A percentile compares a stretch with the other conserved stretches of the same genome.
These are phyloP conservation scores for Chaenodraco wilsoni DNA, from an alignment of 2,797 vertebrate species.

Conservation along the genomic window DNA sequence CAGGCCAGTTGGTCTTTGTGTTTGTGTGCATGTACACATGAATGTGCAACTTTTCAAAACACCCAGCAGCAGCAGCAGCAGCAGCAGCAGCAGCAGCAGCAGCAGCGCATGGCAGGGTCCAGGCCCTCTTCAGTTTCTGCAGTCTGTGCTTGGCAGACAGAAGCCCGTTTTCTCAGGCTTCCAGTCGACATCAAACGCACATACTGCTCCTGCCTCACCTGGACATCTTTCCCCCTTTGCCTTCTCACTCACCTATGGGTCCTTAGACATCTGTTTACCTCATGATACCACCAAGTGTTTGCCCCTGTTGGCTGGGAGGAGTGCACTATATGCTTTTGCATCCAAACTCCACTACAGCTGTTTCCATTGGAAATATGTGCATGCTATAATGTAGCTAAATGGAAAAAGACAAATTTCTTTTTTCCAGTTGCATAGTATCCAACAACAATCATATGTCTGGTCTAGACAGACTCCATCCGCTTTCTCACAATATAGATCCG, in stretches of 20 bases:
- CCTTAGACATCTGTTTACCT: constrained; percentile 70
- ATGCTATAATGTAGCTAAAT: constrained; percentile 30
- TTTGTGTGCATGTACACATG: constrained; percentile 34
- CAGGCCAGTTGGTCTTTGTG: constrained; percentile 33
- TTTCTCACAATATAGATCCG: constrained; percentile 32
- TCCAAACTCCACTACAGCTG: constrained; percentile 31
- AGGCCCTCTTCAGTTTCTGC: constrained; percentile 66
- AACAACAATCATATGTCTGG: constrained; percentile 39
- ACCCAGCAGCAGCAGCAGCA: constrained; percentile 52
- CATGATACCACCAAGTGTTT: constrained; percentile 58
- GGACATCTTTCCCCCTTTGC: constrained; percentile 53
- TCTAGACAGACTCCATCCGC: constrained; percentile 11
- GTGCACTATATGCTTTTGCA: constrained; percentile 21
- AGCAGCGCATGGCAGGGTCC: constrained; percentile 55
- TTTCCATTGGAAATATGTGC: constrained; percentile 36
- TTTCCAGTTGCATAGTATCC: constrained; percentile 3
- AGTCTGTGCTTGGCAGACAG: constrained; percentile 64
- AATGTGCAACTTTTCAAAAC: constrained; percentile 64
- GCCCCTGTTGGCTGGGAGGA: constrained; percentile 33
- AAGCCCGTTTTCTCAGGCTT: constrained; percentile 70
- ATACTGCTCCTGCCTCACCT: constrained; percentile 44
- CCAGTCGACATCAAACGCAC: constrained; percentile 70
- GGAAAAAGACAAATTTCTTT: constrained; percentile 18
- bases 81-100: neutral
- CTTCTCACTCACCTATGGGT: constrained; percentile 45